Percentiles rank a stretch among this genome's conserved stretches.
phyloP scores from a whole-genome alignment of 2,888 invertebrate species.

The Agonum fuliginosum region DNA sequence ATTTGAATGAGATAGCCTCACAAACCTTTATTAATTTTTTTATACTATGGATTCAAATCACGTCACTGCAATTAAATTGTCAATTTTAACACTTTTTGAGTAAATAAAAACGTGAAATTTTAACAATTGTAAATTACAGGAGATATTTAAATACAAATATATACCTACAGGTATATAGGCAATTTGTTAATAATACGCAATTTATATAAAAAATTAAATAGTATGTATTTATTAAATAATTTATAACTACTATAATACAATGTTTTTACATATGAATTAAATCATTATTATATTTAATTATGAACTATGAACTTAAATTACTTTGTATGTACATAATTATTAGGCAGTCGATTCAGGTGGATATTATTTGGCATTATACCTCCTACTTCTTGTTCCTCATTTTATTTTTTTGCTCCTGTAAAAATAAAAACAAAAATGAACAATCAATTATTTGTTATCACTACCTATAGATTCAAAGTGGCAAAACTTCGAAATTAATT shows the following conservation, averaged over 20 bases:
- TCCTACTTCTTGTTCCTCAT: neutral
- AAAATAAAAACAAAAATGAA: neutral
- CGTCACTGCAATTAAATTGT: too few relatives aligned
- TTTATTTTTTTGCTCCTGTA: constrained; percentile 24
- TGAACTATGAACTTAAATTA: constrained; percentile 12
- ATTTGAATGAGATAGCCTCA: too few relatives aligned
- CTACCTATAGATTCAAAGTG: too few relatives aligned
- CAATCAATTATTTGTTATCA: neutral
- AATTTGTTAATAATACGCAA: neutral
- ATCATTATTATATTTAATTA: neutral
- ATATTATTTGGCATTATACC: constrained; percentile 25
- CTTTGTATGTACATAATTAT: neutral
- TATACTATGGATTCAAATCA: too few relatives aligned
- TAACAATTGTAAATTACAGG: too few relatives aligned
- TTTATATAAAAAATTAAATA: neutral
- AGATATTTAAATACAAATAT: too few relatives aligned
- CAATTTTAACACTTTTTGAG: too few relatives aligned
- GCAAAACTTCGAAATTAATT: too few relatives aligned
- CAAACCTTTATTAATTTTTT: too few relatives aligned
- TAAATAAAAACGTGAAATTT: too few relatives aligned
- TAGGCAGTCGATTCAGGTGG: constrained; percentile 43
- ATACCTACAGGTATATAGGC: too few relatives aligned
- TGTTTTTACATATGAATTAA: constrained; percentile 11
- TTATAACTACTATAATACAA: constrained; percentile 43
- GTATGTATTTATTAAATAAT: constrained; percentile 28